Evolutionary conservation across 1,140 invertebrate genomes (phyloP), one percentile per base, ranked within the genome.

Genomic region (Drosophila ironensis): DNA sequence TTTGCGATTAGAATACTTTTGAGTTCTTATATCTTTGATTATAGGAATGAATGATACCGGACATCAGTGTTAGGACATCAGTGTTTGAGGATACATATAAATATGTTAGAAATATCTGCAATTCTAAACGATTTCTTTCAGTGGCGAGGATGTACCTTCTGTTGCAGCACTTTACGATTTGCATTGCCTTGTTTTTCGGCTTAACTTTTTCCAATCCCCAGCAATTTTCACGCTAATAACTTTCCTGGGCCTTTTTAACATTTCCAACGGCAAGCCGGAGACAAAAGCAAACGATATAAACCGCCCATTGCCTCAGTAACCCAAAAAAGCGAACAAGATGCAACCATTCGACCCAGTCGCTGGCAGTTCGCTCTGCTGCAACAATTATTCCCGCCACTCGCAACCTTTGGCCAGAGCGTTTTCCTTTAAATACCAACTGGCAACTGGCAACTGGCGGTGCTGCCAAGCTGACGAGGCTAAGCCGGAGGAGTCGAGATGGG

Each of bases 191-290:
- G 33, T 44, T 48, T 35, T 48, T 35, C 30, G 20, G 22, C 30
- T 24, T 40, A 46, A 40, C 42, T 25, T 22, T 50, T 52, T 57
- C 35, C 45, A 71, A 71, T 66, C 48, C 40, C 47, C 56, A 20
- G 74, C 61, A 57, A 69, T 78, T 78, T 78, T 72, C 74, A 77
- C 71, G 66, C 76, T 72, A 71, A 81, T 81, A 81, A 72, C 54
- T 75, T 81, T 72, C 45, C 57, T 69, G 50, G 46, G 53, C 41
- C n/a, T 61, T 48, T 48, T 75, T 68, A 81, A 53, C 67, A 81
- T 72, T 75, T 81, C 14, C 57, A 61, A 52, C 63, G 11, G 19
- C 37, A 38, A 44, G 3, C 42, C 42, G 42, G 41, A 45, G 37
- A 51, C 42, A 56, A 41, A 52, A 38, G 19, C 71, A 61, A 70